Percentiles rank a stretch among this genome's conserved stretches.
Evolutionary conservation across 2,113 vertebrate species (phyloP).

Genomic region (Hypanus sabinus): DNA sequence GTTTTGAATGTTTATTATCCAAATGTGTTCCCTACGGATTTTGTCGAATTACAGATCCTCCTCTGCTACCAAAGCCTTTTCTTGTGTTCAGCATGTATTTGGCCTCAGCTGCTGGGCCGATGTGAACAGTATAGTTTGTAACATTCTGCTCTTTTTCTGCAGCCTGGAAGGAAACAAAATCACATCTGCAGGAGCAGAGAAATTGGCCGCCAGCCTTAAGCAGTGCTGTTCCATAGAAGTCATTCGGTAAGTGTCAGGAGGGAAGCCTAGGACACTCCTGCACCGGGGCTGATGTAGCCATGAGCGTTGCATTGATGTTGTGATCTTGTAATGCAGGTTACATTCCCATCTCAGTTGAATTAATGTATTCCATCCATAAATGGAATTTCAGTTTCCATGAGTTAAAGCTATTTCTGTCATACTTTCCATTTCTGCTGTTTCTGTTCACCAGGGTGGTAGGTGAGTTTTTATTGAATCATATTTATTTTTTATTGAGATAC

Average conservation of each 20-base stretch:
- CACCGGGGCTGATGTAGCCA: not conserved
- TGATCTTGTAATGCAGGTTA: not conserved
- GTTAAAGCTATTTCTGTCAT: too few relatives aligned
- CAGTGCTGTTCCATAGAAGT: constrained; percentile 56
- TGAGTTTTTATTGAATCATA: not conserved
- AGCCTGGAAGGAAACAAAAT: constrained; percentile 79
- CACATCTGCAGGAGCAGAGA: constrained; percentile 55
- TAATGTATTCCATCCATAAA: not conserved
- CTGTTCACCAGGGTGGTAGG: not conserved
- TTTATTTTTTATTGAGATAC: too few relatives aligned
- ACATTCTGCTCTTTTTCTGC: constrained; percentile 32
- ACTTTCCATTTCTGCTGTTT: not conserved
- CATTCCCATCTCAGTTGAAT: not conserved
- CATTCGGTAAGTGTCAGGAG: constrained; percentile 61
- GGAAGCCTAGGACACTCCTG: not conserved
- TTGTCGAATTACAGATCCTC: not conserved
- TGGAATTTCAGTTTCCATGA: not conserved
- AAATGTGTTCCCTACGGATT: not conserved
- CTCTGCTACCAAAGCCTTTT: not conserved
- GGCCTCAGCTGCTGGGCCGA: not conserved
- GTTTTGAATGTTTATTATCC: not conserved
- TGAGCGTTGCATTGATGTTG: not conserved
- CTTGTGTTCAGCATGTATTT: not conserved
- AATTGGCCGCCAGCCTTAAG: constrained; percentile 54
- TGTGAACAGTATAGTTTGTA: not conserved